Base-by-base conservation (phyloP, 2,113 vertebrate species). In the Chinchilla lanigera region DNA sequence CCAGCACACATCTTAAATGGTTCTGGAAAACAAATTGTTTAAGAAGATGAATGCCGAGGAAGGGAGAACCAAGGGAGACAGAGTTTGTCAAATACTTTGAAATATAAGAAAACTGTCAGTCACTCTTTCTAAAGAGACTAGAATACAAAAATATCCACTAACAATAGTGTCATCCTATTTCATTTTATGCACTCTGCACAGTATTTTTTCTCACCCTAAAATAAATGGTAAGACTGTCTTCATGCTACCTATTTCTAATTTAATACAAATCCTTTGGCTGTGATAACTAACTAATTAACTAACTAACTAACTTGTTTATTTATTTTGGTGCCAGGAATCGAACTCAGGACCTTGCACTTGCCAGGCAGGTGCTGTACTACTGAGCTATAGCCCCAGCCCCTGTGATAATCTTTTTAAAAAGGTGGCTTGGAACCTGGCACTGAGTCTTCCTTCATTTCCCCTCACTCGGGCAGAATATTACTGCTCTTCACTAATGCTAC, bases 1-100 rank as follows among this genome's bases (percentile, higher is more conserved):
- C 98, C 98, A 99, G 98, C 97, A 99, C 98, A 3, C 99, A 99
- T 96, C 99, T 99, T 96, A 99, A 99, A 81, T 99, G 99, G 73
- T 98, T 99, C 99, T 98, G 88, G 35, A 97, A 98, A 97, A 95
- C 26, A 97, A 97, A 90, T 84, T 65, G 78, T 69, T 86, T 80
- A 65, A 83, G 12, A 65, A 60, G 77, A 86, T 94, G 54, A 95
- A 88, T 86, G 44, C 61, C 69, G 33, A 95, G 54, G 9, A 87
- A 81, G 61, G 65, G 19, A 92, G 16, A 94, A 94, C 9, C n/a
- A 89, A 77, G 44, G 41, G 33, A 93, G 50, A 81, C 35, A 97
- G 83, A 86, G 17, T 90, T 87, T 85, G 35, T 56, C 13, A 91
- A 90, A 89, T 93, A 85, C 94, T 95, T 89, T 93, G 33, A 63